Evolutionary conservation across 2,797 vertebrate genomes (phyloP), one percentile per base, ranked within the genome.

Genomic region (Spatula versicolor): DNA sequence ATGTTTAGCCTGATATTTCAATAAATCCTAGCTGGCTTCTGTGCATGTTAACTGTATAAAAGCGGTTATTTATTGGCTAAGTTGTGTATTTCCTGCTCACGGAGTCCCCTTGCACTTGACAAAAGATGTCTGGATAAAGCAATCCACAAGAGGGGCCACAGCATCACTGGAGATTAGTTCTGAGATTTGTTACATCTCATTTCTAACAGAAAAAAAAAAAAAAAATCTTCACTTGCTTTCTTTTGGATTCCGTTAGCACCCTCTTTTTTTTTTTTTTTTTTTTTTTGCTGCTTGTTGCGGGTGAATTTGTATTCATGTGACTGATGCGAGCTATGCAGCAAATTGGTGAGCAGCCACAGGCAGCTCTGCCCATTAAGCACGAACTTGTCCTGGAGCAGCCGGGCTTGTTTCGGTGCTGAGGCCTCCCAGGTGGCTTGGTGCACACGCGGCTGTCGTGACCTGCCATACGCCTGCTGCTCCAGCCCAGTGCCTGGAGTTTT

Each of bases 211-310:
- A 14, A 41, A 41, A 41, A 41, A 7, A 41, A 14, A 41, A 41
- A 41, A 14, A 35, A 5, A 33, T 45, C 28, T 66, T 77, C 58
- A 60, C 11, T 3, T 56, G n/a, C 11, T 94, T 90, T 68, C 60
- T 88, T 25, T 45, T 52, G 58, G 71, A 55, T 76, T 90, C 56
- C 75, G n/a, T 72, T 45, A 68, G 45, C 46, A 74, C 7, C 17
- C 22, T 86, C 14, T 91, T 87, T 85, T 62, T 91, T 87, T 85
- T 62, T 91, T 87, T 83, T 62, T 91, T 87, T 85, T 62, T 91
- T 88, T 85, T 84, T 74, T 48, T 25, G 46, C 60, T 50, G 58
- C 55, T 78, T 37, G 56, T 91, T 76, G 64, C 23, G 62, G n/a
- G 30, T 76, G 37, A 74, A 71, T 74, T 91, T 81, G 59, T 72